A percentile compares a stretch with the other conserved stretches of the same genome.
Conservation (phyloP, 2,797 vertebrate genomes). For the Presbytis comata region DNA sequence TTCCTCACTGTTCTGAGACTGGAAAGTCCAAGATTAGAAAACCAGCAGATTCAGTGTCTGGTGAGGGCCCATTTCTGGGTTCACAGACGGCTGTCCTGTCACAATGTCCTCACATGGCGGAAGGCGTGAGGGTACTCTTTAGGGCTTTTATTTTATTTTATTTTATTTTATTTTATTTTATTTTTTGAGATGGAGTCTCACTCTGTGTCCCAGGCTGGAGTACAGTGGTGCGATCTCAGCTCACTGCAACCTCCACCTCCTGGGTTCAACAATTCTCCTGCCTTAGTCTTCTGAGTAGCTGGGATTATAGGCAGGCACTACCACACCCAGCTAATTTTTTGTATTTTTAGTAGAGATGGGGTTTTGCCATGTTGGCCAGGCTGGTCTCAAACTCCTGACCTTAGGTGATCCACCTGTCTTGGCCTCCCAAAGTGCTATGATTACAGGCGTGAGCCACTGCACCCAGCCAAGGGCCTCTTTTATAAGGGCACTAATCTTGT, state of each 20-base stretch:
- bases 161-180: no score
- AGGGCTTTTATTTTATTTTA: no score
- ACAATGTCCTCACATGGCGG: neutral
- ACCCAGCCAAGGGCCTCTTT: neutral
- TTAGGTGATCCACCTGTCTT: neutral
- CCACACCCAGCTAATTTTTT: neutral
- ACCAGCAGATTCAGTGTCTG: neutral
- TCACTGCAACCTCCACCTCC: neutral
- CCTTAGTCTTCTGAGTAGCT: neutral
- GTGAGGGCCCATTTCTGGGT: neutral
- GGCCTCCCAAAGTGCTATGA: neutral
- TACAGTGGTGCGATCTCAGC: neutral
- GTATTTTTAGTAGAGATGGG: neutral
- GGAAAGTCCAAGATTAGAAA: neutral
- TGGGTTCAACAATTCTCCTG: neutral
- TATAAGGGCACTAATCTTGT: neutral
- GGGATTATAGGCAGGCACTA: neutral
- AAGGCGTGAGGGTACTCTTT: neutral
- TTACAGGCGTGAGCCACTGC: neutral
- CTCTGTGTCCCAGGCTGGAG: neutral
- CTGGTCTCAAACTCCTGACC: neutral
- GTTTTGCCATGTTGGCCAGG: neutral
- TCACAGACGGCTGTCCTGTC: neutral
- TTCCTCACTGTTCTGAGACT: neutral
- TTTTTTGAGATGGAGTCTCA: neutral